Evolutionary conservation across 30 jellyfish, hydroid and myxozoan genomes (phyloP).

Genomic region (Cassiopea xamachana): DNA sequence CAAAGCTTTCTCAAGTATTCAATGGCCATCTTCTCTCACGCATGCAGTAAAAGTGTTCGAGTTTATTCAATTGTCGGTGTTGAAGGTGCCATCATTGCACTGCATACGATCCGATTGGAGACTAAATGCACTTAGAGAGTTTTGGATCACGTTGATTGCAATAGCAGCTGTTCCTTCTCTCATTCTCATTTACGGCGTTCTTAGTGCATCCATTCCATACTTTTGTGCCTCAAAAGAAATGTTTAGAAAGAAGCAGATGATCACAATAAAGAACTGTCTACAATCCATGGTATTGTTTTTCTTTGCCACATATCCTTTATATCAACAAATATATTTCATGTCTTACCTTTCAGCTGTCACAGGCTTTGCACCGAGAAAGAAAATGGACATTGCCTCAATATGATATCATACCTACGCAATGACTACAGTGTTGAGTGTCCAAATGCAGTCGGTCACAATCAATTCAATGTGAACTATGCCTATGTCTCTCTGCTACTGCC

Average conservation of each 20-base stretch:
- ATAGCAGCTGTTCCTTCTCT: conserved; percentile 21
- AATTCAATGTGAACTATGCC: background rate
- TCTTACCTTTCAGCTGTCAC: conserved; percentile 61
- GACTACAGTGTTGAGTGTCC: conserved; percentile 68
- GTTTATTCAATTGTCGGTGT: conserved; percentile 23
- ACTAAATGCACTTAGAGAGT: background rate
- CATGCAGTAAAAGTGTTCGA: background rate
- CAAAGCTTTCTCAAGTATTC: background rate
- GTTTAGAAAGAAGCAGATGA: background rate
- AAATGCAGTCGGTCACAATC: background rate
- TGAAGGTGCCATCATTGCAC: conserved; percentile 32
- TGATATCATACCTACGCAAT: conserved; percentile 43
- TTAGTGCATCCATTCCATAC: background rate
- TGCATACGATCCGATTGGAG: background rate
- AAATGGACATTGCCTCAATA: conserved; percentile 33
- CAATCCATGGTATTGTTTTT: conserved; percentile 20
- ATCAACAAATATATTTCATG: background rate
- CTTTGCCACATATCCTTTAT: background rate
- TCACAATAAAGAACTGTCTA: conserved; percentile 1
- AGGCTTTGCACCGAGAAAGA: conserved; percentile 16
- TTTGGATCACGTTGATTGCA: background rate
- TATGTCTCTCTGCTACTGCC: conserved; percentile 10
- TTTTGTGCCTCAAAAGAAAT: background rate
- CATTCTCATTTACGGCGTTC: background rate
- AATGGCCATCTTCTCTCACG: background rate